Base-by-base conservation (phyloP, 2,888 invertebrate species). In the Callimorpha dominula region DNA sequence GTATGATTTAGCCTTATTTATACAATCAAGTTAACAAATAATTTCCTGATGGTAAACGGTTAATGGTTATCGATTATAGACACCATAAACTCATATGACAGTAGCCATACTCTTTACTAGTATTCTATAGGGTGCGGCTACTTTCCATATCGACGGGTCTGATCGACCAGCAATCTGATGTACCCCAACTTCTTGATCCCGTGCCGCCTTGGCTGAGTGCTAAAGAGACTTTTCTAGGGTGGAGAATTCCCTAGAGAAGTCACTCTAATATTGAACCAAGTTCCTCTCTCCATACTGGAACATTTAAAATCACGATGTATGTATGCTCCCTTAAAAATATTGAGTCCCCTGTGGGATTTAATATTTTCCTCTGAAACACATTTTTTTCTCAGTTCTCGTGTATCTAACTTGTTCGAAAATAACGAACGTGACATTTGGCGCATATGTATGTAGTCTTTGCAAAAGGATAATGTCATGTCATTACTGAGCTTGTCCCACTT, bases 401-500 rank as follows among this genome's bases (percentile, higher is more conserved):
- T 65, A 46, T 31, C 20, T 31, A 49, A 31, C 46, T 20, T 50
- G 15, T 66, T 66, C 7, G 63, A 65, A 68, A n/a, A 71, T 63
- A 43, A 57, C 12, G 20, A 68, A 43, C 43, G 46, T 60, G 60
- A 46, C 31, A 49, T 50, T 49, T 20, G 9, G 31, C 60, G 60
- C 31, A 49, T 46, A n/a, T 65, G n/a, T 46, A 31, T 11, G 49
- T 57, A 42, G 31, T 17, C 9, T 71, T 68, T 12, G 46, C 9
- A 57, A 42, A 67, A 63, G 54, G 66, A 62, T 76, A 73, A 75
- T 72, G 73, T 65, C 71, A 78, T 73, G 73, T 74, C 72, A 76
- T 80, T 81, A 77, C 73, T 20, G 50, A 71, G 75, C 71, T 72
- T 82, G 71, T 71, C 65, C 65, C 75, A 81, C 81, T 82, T 50